Base-by-base conservation (phyloP, 2,888 invertebrate species). In the Cantharis rufa region DNA sequence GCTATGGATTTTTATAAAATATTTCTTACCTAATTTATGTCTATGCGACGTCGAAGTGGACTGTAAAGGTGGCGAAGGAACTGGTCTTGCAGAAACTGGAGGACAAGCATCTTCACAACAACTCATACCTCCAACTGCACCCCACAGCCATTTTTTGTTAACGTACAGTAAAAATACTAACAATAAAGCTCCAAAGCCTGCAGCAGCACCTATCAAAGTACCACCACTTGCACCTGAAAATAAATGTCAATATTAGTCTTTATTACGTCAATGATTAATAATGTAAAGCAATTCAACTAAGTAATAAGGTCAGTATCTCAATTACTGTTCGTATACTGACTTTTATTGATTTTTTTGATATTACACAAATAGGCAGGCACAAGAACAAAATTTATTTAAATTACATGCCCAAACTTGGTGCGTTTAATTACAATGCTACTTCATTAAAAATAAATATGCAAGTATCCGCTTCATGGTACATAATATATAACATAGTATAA, bases 141-240 rank as follows among this genome's bases (percentile, higher is more conserved):
- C 93, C 85, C 93, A 93, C 88, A 94, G 90, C 88, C 94, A 94
- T 88, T 92, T 93, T 85, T 96, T 94, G 86, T 95, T 95, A 82
- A 97, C 91, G 89, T 97, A 97, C 82, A 97, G 91, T 84, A 96
- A 93, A 84, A 97, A 92, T 81, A 97, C 93, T 84, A 97, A 90
- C 82, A 97, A 91, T 78, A 97, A 90, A 18, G 93, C 93, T 74
- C 96, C 93, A 86, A 97, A 93, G 80, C 94, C 95, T 80, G 94
- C 95, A 84, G 96, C 93, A 80, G 95, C 96, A 85, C 96, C 96
- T 87, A 97, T 91, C 87, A 96, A 94, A 86, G 96, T 95, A 84
- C 95, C 94, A 84, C 96, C 95, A 90, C 96, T 96, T 88, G 93
- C 91, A 88, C 93, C 87, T 87, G 82, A 79, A 77, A 80, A n/a